Conservation (phyloP, 2,113 vertebrate species). For the Dicerorhinus sumatrensis region DNA sequence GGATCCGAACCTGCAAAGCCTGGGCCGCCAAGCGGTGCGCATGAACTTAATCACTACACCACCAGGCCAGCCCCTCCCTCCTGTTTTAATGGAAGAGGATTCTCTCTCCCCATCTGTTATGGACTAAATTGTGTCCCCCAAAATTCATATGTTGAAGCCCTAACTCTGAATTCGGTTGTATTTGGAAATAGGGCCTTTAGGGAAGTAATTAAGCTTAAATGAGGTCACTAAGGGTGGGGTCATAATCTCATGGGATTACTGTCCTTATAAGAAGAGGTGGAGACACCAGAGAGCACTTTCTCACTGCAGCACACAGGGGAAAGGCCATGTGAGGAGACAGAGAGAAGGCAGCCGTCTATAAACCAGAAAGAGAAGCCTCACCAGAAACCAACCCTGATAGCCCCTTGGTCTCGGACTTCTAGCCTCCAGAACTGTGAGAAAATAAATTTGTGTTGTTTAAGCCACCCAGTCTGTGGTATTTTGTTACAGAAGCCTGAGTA, state of each 20-base stretch:
- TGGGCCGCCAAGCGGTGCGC: too few species aligned
- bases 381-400: background rate
- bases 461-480: background rate
- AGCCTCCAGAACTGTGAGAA: background rate
- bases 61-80: background rate
- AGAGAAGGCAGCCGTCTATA: background rate
- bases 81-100: constrained; percentile 3
- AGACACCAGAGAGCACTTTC: background rate
- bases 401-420: background rate
- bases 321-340: background rate
- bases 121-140: background rate
- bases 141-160: background rate
- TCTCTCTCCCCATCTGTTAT: background rate
- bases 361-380: background rate
- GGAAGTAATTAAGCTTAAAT: background rate
- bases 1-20: too few species aligned
- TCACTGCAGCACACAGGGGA: background rate
- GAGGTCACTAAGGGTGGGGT: background rate
- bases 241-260: background rate
- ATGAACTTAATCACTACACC: too few species aligned
- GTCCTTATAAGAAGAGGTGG: background rate
- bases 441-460: background rate
- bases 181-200: background rate
- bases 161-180: background rate
- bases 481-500: background rate